phyloP scores from a whole-genome alignment of 2,113 vertebrate species.

The Crypturellus undulatus region DNA sequence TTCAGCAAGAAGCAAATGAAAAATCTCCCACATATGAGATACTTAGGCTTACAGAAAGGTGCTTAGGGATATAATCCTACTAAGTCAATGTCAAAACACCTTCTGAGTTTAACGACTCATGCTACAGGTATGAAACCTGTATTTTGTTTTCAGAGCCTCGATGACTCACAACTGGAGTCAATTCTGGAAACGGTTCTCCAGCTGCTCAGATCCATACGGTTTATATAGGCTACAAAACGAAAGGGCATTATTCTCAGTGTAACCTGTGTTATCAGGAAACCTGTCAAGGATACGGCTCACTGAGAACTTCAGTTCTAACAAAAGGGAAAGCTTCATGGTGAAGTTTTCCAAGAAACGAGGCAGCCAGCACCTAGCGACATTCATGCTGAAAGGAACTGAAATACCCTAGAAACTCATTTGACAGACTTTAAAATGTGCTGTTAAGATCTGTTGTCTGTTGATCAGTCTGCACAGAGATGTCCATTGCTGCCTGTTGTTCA shows the following conservation, averaged over 20 bases:
- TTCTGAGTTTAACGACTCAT: neutral
- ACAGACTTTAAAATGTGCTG: neutral
- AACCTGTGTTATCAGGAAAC: neutral
- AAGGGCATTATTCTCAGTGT: accelerated
- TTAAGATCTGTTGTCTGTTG: neutral
- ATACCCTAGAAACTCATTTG: neutral
- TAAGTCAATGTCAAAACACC: neutral
- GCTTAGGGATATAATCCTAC: neutral
- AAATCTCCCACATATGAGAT: neutral
- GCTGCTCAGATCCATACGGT: neutral
- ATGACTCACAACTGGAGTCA: neutral
- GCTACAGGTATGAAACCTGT: neutral
- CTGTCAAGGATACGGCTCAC: accelerated
- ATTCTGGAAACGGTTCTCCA: neutral
- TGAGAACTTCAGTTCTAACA: neutral
- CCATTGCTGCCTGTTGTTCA: neutral
- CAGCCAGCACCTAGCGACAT: neutral
- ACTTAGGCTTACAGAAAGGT: neutral
- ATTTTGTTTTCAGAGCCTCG: neutral
- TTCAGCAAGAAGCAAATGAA: neutral
- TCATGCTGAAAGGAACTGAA: neutral
- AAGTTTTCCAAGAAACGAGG: neutral
- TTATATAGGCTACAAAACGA: neutral
- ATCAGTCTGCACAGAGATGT: neutral
- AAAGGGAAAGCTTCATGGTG: neutral